phyloP scores from a whole-genome alignment of 2,888 invertebrate genomes.

The Poecilus cupreus region DNA sequence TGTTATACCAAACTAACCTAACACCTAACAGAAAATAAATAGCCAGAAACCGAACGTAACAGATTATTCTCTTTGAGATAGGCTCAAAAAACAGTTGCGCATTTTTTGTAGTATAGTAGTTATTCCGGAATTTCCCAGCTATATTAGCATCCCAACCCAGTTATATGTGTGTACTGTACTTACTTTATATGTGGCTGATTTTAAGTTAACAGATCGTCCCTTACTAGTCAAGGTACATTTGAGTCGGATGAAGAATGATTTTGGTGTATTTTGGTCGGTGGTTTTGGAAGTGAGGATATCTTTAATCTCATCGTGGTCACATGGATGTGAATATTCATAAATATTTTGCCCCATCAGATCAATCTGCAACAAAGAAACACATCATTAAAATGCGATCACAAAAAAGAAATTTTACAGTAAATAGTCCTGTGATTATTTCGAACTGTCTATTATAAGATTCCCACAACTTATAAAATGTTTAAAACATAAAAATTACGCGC shows the following conservation, averaged over 20 bases:
- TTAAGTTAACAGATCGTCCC: conserved; percentile 95
- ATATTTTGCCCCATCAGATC: conserved; percentile 96
- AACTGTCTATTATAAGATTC: no score
- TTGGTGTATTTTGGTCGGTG: conserved; percentile 72
- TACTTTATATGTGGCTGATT: conserved; percentile 97
- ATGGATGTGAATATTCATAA: conserved; percentile 95
- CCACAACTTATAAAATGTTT: no score
- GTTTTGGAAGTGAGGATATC: conserved; percentile 76
- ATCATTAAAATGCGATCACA: background rate
- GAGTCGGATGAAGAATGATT: conserved; percentile 85
- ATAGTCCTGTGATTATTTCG: no score
- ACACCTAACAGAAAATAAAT: no score
- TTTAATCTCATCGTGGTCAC: conserved; percentile 93
- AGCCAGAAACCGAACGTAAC: no score
- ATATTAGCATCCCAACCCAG: no score
- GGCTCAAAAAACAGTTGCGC: no score
- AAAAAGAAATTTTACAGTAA: background rate
- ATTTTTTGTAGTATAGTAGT: no score
- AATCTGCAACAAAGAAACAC: conserved; percentile 79
- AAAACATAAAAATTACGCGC: no score
- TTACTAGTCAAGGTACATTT: conserved; percentile 96
- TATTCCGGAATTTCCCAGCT: no score
- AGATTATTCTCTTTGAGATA: no score
- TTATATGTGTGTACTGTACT: conserved; percentile 58
- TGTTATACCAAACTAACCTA: no score